These are phyloP conservation scores for Oreortyx pictus DNA, from an alignment of 2,797 vertebrate species.

Conservation along the genomic window DNA sequence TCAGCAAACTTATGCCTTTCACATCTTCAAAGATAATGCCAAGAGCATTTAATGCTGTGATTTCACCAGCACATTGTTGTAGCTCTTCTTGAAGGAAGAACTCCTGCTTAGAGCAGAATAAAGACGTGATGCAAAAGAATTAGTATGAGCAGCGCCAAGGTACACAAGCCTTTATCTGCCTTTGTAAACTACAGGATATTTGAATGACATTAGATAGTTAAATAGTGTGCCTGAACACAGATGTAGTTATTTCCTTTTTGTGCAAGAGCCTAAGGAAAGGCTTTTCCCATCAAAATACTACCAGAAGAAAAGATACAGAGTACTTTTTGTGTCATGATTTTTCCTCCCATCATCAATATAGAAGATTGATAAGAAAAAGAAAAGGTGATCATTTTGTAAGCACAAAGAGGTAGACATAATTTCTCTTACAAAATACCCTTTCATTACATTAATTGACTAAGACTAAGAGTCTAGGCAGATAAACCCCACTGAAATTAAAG, in stretches of 20 bases:
- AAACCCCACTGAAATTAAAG: neutral
- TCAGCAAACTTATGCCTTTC: neutral
- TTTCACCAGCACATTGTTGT: neutral
- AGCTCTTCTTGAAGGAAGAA: constrained; percentile 38
- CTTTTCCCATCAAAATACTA: constrained; percentile 64
- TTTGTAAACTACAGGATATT: constrained; percentile 70
- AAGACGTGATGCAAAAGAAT: constrained; percentile 7
- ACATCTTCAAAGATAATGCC: neutral
- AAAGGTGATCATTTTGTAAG: constrained; percentile 35
- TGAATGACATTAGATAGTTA: constrained; percentile 71
- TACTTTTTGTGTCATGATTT: constrained; percentile 18
- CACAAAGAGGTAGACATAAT: neutral
- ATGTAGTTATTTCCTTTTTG: constrained; percentile 44
- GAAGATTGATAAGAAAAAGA: constrained; percentile 15
- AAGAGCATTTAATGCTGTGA: constrained; percentile 1
- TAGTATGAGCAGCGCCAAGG: constrained; percentile 65
- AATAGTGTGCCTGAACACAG: constrained; percentile 66
- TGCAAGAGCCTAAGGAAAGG: constrained; percentile 40
- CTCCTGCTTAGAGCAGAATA: constrained; percentile 49
- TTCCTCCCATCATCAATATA: constrained; percentile 36
- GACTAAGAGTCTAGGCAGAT: neutral
- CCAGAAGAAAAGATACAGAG: constrained; percentile 47
- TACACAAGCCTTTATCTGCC: constrained; percentile 19
- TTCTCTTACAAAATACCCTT: constrained; percentile 28
- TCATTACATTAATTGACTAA: neutral